These are phyloP conservation scores for Cheiracanthium punctorium DNA, from an alignment of 2,888 invertebrate species.

Conservation along the genomic window DNA sequence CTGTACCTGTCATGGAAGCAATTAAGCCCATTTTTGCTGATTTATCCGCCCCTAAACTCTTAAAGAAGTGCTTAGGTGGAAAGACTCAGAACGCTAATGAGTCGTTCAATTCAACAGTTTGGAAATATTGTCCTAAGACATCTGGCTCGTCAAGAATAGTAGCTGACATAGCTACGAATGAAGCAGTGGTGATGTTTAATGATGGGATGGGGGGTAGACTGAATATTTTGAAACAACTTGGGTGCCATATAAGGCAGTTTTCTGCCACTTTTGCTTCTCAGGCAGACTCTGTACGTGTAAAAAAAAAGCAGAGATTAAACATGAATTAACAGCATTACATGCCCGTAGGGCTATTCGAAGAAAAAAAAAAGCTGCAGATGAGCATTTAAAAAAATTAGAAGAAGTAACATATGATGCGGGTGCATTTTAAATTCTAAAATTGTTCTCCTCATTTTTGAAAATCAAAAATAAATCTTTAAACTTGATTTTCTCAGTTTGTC, in stretches of 20 bases:
- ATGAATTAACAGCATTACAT: background rate
- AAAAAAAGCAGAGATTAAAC: background rate
- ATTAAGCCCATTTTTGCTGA: background rate
- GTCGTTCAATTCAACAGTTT: constrained; percentile 18
- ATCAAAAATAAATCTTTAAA: constrained; percentile 1
- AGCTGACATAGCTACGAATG: background rate
- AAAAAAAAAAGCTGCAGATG: background rate
- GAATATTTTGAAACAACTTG: background rate
- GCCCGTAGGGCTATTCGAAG: constrained; percentile 11
- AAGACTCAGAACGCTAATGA: constrained; percentile 25
- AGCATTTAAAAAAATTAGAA: too few species aligned
- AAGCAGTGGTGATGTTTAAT: constrained; percentile 3
- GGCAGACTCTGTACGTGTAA: background rate
- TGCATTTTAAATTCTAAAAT: background rate
- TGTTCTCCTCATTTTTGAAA: background rate
- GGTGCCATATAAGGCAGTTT: background rate
- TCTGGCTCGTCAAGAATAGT: background rate
- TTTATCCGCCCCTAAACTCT: background rate
- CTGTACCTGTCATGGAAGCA: background rate
- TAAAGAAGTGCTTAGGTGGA: constrained; percentile 14
- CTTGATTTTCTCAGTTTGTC: background rate
- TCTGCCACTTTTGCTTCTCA: background rate
- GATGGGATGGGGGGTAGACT: constrained; percentile 8
- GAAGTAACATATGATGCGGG: too few species aligned
- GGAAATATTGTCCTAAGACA: constrained; percentile 28